phyloP scores from a whole-genome alignment of 30 jellyfish, hydroid and myxozoan species.

The Morbakka virulenta region DNA sequence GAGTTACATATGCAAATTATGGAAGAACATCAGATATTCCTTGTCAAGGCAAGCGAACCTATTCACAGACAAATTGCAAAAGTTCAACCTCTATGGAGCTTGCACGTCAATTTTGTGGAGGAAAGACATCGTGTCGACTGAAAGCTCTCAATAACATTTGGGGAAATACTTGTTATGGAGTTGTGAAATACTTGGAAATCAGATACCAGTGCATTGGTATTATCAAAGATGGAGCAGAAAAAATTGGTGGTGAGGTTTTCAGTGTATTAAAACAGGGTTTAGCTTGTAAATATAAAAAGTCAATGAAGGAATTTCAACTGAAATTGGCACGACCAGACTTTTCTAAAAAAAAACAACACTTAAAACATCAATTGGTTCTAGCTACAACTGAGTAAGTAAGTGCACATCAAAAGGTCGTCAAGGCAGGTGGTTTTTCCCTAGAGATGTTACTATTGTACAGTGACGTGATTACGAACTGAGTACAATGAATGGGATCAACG shows the following conservation, averaged over 20 bases:
- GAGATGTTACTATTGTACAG: too few species aligned
- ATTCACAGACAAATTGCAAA: constrained; percentile 28
- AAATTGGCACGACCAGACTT: too few species aligned
- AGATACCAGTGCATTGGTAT: constrained; percentile 34
- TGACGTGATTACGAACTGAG: too few species aligned
- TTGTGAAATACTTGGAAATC: constrained; percentile 44
- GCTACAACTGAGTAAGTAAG: too few species aligned
- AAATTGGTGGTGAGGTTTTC: constrained; percentile 48
- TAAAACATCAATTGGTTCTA: too few species aligned
- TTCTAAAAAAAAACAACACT: too few species aligned
- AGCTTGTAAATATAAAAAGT: too few species aligned
- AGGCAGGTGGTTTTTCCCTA: too few species aligned
- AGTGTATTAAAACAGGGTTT: too few species aligned
- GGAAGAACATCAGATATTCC: constrained; percentile 67
- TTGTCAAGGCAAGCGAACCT: constrained; percentile 61
- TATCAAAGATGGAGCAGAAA: constrained; percentile 1
- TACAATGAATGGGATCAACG: too few species aligned
- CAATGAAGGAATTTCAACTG: too few species aligned
- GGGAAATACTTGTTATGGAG: constrained; percentile 74
- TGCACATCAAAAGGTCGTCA: too few species aligned
- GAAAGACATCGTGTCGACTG: constrained; percentile 27
- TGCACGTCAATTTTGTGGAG: constrained; percentile 44
- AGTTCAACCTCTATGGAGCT: neutral
- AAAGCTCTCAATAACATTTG: constrained; percentile 49
- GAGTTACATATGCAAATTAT: constrained; percentile 47